These are phyloP conservation scores for Oryzias melastigma DNA, from an alignment of 2,113 vertebrate species.

Conservation along the genomic window DNA sequence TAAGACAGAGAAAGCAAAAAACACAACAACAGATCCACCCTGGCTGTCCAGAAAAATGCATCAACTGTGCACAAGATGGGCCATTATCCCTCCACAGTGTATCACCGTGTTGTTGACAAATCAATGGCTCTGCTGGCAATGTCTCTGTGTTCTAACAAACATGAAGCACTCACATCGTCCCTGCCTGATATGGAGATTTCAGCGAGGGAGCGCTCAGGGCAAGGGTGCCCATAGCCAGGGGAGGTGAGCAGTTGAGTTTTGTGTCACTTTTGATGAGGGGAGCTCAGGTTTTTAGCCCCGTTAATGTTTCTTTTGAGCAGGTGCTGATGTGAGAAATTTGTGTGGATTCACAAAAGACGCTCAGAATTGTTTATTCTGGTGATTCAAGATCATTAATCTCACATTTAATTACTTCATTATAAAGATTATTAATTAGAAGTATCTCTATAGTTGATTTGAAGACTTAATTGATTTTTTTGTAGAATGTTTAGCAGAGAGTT, in stretches of 20 bases:
- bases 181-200: constrained; percentile 57
- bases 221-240: constrained; percentile 61
- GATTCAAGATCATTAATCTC: constrained; percentile 41
- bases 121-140: constrained; percentile 70
- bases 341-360: neutral
- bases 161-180: constrained; percentile 67
- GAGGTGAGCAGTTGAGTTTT: constrained; percentile 23
- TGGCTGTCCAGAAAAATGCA: constrained; percentile 58
- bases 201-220: constrained; percentile 65
- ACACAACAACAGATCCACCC: constrained; percentile 56
- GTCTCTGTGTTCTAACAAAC: constrained; percentile 69
- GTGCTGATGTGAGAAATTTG: constrained; percentile 23
- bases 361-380: constrained; percentile 46
- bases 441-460: neutral
- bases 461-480: too few relatives aligned
- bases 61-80: constrained; percentile 58
- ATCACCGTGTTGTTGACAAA: constrained; percentile 73
- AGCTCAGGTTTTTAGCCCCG: constrained; percentile 15
- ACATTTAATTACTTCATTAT: constrained; percentile 23
- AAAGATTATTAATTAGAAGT: constrained; percentile 41
- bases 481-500: too few relatives aligned
- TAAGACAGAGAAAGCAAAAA: constrained; percentile 26
- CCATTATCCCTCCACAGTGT: constrained; percentile 72
- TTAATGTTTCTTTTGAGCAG: constrained; percentile 23
- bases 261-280: constrained; percentile 7